Evolutionary conservation across 2,113 vertebrate genomes (phyloP).

Genomic region (Pterophyllum scalare): DNA sequence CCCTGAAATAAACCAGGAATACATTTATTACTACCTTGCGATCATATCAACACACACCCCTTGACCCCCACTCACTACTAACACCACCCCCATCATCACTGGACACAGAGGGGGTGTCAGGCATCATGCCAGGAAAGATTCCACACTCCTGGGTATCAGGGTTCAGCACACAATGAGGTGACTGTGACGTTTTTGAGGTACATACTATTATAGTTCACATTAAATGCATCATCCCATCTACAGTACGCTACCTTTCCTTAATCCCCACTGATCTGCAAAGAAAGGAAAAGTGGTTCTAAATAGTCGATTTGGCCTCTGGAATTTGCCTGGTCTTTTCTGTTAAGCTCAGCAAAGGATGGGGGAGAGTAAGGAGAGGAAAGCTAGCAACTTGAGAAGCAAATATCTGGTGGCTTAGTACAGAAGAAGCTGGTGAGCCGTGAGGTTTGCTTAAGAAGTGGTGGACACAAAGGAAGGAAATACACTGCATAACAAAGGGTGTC

Average conservation of each 20-base stretch:
- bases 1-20: slow-evolving; percentile 86
- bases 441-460: slow-evolving; percentile 45
- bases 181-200: slow-evolving; percentile 30
- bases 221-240: slow-evolving; percentile 35
- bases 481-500: slow-evolving; percentile 67
- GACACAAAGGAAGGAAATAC: slow-evolving; percentile 49
- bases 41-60: background rate
- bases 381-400: slow-evolving; percentile 36
- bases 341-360: slow-evolving; percentile 17
- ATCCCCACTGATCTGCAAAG: slow-evolving; percentile 48
- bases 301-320: background rate
- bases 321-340: slow-evolving; percentile 23
- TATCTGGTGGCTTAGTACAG: slow-evolving; percentile 49
- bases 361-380: slow-evolving; percentile 67
- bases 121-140: slow-evolving; percentile 79
- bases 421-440: slow-evolving; percentile 47
- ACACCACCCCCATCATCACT: slow-evolving; percentile 40
- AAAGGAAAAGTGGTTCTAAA: background rate
- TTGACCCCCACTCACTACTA: background rate
- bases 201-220: slow-evolving; percentile 11
- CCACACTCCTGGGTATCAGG: slow-evolving; percentile 63
- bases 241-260: slow-evolving; percentile 56
- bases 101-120: slow-evolving; percentile 67
- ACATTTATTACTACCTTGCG: slow-evolving; percentile 36
- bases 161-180: slow-evolving; percentile 62